Evolutionary conservation across 2,113 vertebrate species (phyloP).

Genomic region (Pimephales promelas): DNA sequence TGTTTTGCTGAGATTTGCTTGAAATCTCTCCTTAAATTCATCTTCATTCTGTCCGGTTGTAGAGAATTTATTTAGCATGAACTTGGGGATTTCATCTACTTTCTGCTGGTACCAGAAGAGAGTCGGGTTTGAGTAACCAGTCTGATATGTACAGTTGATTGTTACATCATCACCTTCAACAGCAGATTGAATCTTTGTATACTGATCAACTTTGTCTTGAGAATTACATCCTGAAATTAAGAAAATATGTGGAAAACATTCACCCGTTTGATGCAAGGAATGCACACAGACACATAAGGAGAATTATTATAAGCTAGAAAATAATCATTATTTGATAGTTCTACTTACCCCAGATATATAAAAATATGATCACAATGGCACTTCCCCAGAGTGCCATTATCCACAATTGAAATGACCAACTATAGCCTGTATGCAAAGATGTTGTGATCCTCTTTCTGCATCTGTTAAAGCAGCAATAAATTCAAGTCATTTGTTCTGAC

Average conservation of each 20-base stretch:
- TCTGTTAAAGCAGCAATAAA: not conserved
- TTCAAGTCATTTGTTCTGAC: not conserved
- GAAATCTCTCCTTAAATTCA: slow-evolving; percentile 37
- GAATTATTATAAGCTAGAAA: not conserved
- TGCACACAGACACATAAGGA: not conserved
- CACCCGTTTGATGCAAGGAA: not conserved
- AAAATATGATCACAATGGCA: not conserved
- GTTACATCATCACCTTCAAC: slow-evolving; percentile 43
- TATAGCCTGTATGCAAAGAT: not conserved
- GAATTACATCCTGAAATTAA: slow-evolving; percentile 4
- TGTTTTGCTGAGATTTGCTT: not conserved
- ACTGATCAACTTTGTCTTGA: slow-evolving; percentile 39
- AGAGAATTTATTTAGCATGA: not conserved
- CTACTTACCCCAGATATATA: not conserved
- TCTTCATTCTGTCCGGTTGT: not conserved
- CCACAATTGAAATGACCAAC: not conserved
- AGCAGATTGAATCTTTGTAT: slow-evolving; percentile 15
- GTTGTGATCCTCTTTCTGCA: not conserved
- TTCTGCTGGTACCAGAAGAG: slow-evolving; percentile 50
- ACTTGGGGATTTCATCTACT: slow-evolving; percentile 1
- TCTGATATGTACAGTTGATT: slow-evolving; percentile 35
- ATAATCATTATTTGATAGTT: not conserved
- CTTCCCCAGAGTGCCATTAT: not conserved
- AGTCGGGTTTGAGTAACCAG: not conserved
- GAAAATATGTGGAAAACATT: not conserved